A percentile compares a stretch with the other conserved stretches of the same genome.
These are phyloP conservation scores for Paralichthys olivaceus DNA, from an alignment of 2,113 vertebrate genomes.

Conservation along the genomic window DNA sequence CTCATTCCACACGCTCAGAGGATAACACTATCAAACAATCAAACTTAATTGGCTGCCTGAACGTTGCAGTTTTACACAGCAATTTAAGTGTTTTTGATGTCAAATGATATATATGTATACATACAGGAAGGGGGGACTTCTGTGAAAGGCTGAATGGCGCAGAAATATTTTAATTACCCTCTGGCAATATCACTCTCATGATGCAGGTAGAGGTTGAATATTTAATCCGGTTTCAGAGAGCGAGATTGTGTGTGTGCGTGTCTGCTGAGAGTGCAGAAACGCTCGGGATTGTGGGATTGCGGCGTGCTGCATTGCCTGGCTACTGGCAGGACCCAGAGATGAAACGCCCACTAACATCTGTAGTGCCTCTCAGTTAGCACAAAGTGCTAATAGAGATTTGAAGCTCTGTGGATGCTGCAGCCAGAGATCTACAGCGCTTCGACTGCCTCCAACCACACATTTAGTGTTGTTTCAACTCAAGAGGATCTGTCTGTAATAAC, in stretches of 20 bases:
- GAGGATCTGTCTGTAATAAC: constrained; percentile 5
- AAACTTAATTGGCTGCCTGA: constrained; percentile 63
- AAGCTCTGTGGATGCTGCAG: constrained; percentile 12
- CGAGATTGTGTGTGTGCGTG: background rate
- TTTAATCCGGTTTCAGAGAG: background rate
- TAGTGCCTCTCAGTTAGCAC: constrained; percentile 46
- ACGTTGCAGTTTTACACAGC: constrained; percentile 46
- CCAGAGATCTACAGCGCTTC: background rate
- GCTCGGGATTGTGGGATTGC: constrained; percentile 1
- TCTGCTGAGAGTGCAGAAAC: constrained; percentile 16
- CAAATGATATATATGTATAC: constrained; percentile 36
- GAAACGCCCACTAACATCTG: constrained; percentile 57
- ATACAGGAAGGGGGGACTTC: background rate
- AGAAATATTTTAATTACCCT: constrained; percentile 46
- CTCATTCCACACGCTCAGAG: constrained; percentile 63
- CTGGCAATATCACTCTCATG: constrained; percentile 25
- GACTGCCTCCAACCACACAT: constrained; percentile 1
- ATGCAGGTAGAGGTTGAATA: background rate
- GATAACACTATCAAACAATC: constrained; percentile 51
- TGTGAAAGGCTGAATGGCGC: constrained; percentile 12
- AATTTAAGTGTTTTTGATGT: constrained; percentile 58
- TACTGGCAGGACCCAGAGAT: constrained; percentile 40
- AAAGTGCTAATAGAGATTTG: constrained; percentile 39
- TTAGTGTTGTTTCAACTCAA: background rate
- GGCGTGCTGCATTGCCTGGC: constrained; percentile 40